Percentiles rank a stretch among this genome's conserved stretches.
These are phyloP conservation scores for Tinea semifulvella DNA, from an alignment of 2,888 invertebrate genomes.

Conservation along the genomic window DNA sequence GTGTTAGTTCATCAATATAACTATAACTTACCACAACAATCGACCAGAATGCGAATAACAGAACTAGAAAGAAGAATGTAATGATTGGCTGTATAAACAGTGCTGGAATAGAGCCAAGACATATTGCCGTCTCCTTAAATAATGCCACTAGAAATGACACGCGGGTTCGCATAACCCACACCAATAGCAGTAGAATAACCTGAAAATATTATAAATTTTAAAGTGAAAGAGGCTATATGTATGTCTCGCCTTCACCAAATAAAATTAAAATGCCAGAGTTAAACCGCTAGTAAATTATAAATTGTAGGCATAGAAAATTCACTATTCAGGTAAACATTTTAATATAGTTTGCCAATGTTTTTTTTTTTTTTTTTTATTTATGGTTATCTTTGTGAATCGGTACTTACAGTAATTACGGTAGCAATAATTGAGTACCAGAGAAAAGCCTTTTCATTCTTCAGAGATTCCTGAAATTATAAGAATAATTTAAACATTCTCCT, in stretches of 20 bases:
- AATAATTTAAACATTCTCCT: too few species aligned
- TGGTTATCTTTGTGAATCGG: not conserved
- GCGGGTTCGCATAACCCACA: constrained; percentile 81
- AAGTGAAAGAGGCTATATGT: too few species aligned
- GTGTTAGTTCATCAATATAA: too few species aligned
- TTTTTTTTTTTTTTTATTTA: too few species aligned
- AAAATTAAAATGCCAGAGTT: too few species aligned
- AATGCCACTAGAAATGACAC: constrained; percentile 84
- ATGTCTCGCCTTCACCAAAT: too few species aligned
- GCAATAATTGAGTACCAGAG: constrained; percentile 86
- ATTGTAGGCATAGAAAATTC: too few species aligned
- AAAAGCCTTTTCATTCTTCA: constrained; percentile 87
- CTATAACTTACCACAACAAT: constrained; percentile 80
- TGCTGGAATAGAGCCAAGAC: constrained; percentile 84
- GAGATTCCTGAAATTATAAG: constrained; percentile 73
- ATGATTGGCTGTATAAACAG: constrained; percentile 85
- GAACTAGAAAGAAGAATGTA: constrained; percentile 80
- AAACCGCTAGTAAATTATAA: too few species aligned
- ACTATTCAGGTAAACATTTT: too few species aligned
- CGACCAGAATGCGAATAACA: constrained; percentile 89
- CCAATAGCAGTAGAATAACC: constrained; percentile 77
- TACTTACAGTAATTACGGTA: constrained; percentile 84
- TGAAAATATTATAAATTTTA: too few species aligned
- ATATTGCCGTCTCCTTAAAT: constrained; percentile 90
- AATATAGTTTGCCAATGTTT: too few species aligned